These are phyloP conservation scores for Harpalus rufipes DNA, from an alignment of 2,888 invertebrate genomes.

Conservation along the genomic window DNA sequence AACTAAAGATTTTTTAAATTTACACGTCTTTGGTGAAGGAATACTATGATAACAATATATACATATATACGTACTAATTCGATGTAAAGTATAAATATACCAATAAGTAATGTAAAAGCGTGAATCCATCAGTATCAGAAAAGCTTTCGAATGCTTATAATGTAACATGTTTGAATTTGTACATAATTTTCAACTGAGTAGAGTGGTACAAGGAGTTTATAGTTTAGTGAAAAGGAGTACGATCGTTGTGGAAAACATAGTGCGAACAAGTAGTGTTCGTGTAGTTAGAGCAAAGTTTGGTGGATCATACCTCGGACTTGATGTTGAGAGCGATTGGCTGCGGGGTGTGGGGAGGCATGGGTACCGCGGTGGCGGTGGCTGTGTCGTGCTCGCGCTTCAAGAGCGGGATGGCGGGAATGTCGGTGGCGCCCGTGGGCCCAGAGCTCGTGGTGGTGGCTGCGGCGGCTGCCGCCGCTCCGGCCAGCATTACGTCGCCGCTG, in stretches of 20 bases:
- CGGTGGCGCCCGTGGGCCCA: conserved; percentile 69
- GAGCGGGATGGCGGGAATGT: conserved; percentile 24
- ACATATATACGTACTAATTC: no score
- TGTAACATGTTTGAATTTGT: no score
- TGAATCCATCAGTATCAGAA: no score
- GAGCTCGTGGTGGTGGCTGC: conserved; percentile 78
- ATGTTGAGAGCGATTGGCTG: conserved; percentile 72
- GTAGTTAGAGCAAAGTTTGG: conserved; percentile 20
- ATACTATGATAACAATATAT: no score
- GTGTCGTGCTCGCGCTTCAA: conserved; percentile 33
- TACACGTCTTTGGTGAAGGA: no score
- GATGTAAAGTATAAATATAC: no score
- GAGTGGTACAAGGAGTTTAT: conserved; percentile 9
- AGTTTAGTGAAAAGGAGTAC: background rate
- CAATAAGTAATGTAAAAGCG: no score
- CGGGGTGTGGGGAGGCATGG: conserved; percentile 31
- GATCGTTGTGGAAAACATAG: conserved; percentile 5
- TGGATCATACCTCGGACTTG: conserved; percentile 75
- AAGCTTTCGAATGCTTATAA: no score
- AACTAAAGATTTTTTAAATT: no score
- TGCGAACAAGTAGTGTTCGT: background rate
- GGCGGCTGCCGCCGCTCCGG: conserved; percentile 79
- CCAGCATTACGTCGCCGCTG: conserved; percentile 80
- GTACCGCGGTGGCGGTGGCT: conserved; percentile 16
- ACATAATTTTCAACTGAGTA: background rate